Conservation (phyloP, 2,797 vertebrate species). For the Hippoglossus hippoglossus region DNA sequence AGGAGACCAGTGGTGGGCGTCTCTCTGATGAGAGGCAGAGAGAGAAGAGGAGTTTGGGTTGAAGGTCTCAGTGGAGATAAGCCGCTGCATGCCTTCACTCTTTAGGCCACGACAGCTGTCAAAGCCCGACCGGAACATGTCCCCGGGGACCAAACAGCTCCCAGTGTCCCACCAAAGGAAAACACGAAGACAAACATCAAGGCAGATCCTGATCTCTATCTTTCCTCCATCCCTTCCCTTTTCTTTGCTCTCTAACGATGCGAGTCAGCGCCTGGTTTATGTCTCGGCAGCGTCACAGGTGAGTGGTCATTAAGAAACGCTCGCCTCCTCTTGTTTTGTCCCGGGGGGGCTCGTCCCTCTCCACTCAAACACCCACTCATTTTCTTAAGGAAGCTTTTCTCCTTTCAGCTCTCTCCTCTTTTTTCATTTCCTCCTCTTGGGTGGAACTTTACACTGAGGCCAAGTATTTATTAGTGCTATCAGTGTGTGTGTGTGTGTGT, state of each 20-base stretch:
- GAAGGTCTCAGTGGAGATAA: constrained; percentile 11
- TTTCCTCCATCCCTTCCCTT: background rate
- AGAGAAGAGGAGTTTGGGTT: constrained; percentile 1
- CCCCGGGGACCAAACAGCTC: constrained; percentile 27
- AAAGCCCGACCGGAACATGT: constrained; percentile 30
- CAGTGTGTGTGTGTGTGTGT: constrained; percentile 1
- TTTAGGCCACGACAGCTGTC: constrained; percentile 58
- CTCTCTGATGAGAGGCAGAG: background rate
- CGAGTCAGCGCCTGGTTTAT: background rate
- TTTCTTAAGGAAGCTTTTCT: background rate
- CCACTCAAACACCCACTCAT: constrained; percentile 14
- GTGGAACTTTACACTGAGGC: background rate
- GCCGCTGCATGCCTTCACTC: constrained; percentile 28
- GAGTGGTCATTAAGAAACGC: constrained; percentile 30
- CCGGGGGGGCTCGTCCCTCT: background rate
- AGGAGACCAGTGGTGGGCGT: background rate
- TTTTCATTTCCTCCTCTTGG: background rate
- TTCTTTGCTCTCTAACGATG: constrained; percentile 6
- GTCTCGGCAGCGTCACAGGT: constrained; percentile 10
- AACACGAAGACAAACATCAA: constrained; percentile 13
- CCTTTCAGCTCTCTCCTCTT: background rate
- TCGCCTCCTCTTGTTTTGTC: constrained; percentile 6
- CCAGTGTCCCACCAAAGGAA: constrained; percentile 20
- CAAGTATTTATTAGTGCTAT: background rate
- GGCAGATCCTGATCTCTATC: background rate